These are phyloP conservation scores for Clistopyga incitator DNA, from an alignment of 2,888 invertebrate species.

Conservation along the genomic window DNA sequence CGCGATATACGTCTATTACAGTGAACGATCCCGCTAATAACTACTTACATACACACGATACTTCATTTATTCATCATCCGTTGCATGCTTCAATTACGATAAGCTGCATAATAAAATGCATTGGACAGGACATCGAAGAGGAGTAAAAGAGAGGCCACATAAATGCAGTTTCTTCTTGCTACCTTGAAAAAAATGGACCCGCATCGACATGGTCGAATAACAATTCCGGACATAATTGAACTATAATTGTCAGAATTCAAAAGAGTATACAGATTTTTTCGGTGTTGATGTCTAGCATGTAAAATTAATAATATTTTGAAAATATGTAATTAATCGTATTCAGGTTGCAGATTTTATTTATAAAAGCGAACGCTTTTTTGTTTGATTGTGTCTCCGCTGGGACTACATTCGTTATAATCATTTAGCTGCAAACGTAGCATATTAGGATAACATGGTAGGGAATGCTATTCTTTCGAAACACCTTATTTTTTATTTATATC, in stretches of 20 bases:
- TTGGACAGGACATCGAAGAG: constrained; percentile 23
- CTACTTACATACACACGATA: not conserved
- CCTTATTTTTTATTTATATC: too few relatives aligned
- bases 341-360: too few relatives aligned
- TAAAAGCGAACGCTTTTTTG: too few relatives aligned
- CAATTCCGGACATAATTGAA: not conserved
- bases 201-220: not conserved
- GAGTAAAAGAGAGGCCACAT: not conserved
- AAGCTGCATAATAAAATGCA: constrained; percentile 12
- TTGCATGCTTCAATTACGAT: constrained; percentile 9
- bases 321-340: too few relatives aligned
- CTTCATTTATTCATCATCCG: constrained; percentile 13
- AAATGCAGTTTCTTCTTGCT: constrained; percentile 11
- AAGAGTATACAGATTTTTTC: too few relatives aligned
- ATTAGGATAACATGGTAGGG: too few relatives aligned
- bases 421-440: too few relatives aligned
- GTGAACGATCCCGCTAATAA: constrained; percentile 8
- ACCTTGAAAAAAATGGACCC: constrained; percentile 4
- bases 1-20: constrained; percentile 37
- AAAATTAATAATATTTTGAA: too few relatives aligned
- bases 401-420: too few relatives aligned
- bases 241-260: not conserved
- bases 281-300: too few relatives aligned
- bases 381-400: too few relatives aligned
- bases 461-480: too few relatives aligned